Evolutionary conservation across 1,140 invertebrate species (phyloP).

Genomic region (Drosophila novamexicana): DNA sequence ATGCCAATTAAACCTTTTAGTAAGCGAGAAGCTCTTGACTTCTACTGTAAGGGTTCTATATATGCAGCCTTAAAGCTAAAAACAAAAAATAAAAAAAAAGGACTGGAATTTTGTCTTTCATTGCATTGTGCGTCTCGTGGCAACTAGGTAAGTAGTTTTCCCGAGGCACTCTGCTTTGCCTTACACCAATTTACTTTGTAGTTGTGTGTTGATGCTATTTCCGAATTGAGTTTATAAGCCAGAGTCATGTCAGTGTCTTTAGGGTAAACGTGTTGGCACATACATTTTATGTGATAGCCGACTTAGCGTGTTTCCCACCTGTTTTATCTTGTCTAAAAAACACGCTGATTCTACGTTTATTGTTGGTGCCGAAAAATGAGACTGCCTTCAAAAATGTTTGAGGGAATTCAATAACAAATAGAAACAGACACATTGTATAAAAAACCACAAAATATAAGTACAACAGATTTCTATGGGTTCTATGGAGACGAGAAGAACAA

Average conservation of each 20-base stretch:
- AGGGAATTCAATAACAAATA: conserved; percentile 42
- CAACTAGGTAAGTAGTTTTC: too few relatives aligned
- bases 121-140: too few relatives aligned
- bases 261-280: background rate
- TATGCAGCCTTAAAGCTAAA: too few relatives aligned
- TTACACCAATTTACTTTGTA: background rate
- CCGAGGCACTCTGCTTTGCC: too few relatives aligned
- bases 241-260: background rate
- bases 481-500: background rate
- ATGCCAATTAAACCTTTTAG: too few relatives aligned
- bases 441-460: conserved; percentile 23
- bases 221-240: background rate
- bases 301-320: background rate
- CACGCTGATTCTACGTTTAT: background rate
- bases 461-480: conserved; percentile 4
- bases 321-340: background rate
- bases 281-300: background rate
- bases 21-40: too few relatives aligned
- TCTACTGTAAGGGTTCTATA: too few relatives aligned
- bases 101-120: too few relatives aligned
- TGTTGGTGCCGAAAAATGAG: background rate
- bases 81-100: too few relatives aligned
- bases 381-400: conserved; percentile 59
- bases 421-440: conserved; percentile 11
- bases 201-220: background rate